Evolutionary conservation across 35 echinoderm and acorn worm genomes (phyloP), one percentile per base, ranked within the genome.

Genomic region (Lytechinus variegatus): DNA sequence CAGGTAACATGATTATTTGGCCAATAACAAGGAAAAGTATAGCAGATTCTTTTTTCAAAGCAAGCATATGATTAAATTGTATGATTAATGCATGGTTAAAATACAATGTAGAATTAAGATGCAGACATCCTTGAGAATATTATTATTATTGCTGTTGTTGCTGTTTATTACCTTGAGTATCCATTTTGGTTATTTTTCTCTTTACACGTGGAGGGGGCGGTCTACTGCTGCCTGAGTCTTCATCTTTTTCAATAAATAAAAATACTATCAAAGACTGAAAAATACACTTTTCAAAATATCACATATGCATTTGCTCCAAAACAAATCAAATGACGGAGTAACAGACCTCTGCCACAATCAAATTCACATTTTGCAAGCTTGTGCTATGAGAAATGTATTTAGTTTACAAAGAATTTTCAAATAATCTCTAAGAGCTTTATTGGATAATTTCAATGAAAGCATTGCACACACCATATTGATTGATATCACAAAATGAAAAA

Each of bases 161-260:
- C 24, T n/a, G 66, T 79, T 79, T 79, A 79, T 79, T 79, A 79
- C 66, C 66, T 79, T 79, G 12, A 24, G 12, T 79, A 6, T 79
- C 66, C 66, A 24, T 16, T 79, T 79, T 79, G 19, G 66, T 24
- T 16, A 79, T 79, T 79, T 79, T 79, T 79, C 21, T 79, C 66
- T 79, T 79, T 79, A 79, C 66, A 79, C 66, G 66, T 79, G 66
- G 66, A 79, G 66, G 66, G 66, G 66, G 66, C n/a, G 66, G 66
- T 79, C 14, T 79, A 79, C 21, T 79, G 19, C 19, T n/a, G 7
- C n/a, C 66, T 79, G 66, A 6, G 7, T 79, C 66, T 79, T 79
- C 66, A 79, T 79, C 66, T 79, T 58, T 9, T 58, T 79, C 16
- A 79, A 79, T 16, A 79, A 79, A 79, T 44, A 79, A 16, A 79